Base-by-base conservation (phyloP, 2,888 invertebrate species). In the Drosophila anomalata region DNA sequence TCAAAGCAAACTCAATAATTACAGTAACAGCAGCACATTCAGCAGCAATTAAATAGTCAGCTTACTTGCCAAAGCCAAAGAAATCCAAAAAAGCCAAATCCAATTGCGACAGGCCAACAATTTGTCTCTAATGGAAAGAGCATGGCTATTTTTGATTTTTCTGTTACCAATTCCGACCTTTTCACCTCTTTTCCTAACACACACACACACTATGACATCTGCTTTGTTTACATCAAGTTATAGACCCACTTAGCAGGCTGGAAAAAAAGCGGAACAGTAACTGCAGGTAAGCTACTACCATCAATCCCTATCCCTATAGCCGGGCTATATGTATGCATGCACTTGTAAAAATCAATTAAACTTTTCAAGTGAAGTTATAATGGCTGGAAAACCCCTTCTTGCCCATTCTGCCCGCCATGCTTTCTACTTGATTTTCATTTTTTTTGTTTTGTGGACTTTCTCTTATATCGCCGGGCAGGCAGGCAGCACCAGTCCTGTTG, bases 351-450 rank as follows among this genome's bases (percentile, higher is more conserved):
- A 83, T 83, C 83, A 83, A 83, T 87, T 83, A 83, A 84, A 87
- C 85, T 83, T 83, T 83, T 83, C 85, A 83, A 83, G 83, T 87
- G 87, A 87, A 80, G 85, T 83, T 83, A 84, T 87, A 87, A 81
- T 83, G 79, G 82, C 72, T 80, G 84, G 71, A 77, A 76, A 70
- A 69, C 74, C 75, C 69, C 58, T 73, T 17, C 17, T 17, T 17
- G 17, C 17, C 17, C 17, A 17, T 17, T 24, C 22, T 75, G 60
- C 46, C 59, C 14, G 8, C 20, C 39, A 7, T 50, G 41, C 61
- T 36, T 39, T 39, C 42, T 41, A 36, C 57, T 46, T 68, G 33
- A 57, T 68, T 68, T 66, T 58, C 36, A 14, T 20, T 48, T 36
- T 41, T 51, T 46, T 72, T 52, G 24, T 11, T 50, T 63, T 62